Percentiles rank a stretch among this genome's conserved stretches.
phyloP scores from a whole-genome alignment of 2,888 invertebrate species.

The Phalangium opilio region DNA sequence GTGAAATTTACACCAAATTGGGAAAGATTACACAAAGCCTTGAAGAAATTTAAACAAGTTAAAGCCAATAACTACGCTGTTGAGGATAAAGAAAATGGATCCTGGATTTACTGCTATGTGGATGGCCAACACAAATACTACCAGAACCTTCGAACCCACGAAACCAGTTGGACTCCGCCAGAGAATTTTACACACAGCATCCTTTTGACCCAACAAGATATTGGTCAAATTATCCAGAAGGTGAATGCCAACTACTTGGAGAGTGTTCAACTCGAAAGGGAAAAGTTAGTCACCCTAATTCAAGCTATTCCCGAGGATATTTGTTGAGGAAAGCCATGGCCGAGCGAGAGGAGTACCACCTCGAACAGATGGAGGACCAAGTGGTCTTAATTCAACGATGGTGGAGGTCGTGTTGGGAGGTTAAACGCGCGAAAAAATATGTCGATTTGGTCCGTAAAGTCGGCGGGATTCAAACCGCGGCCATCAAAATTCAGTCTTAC shows the following conservation, averaged over 20 bases:
- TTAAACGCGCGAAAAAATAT: slow-evolving; percentile 13
- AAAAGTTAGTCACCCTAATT: slow-evolving; percentile 36
- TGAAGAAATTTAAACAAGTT: slow-evolving; percentile 1
- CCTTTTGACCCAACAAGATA: slow-evolving; percentile 2
- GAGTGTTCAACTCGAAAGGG: slow-evolving; percentile 23
- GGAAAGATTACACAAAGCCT: not conserved
- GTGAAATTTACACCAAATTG: not conserved
- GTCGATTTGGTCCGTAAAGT: too few species aligned
- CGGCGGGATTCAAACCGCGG: slow-evolving; percentile 21
- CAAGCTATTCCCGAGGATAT: slow-evolving; percentile 48
- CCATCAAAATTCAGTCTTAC: slow-evolving; percentile 27
- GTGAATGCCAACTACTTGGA: too few species aligned
- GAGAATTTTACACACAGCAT: slow-evolving; percentile 28
- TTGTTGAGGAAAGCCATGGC: slow-evolving; percentile 38
- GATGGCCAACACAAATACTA: slow-evolving; percentile 39
- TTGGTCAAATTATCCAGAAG: slow-evolving; percentile 1
- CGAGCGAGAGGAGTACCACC: slow-evolving; percentile 23
- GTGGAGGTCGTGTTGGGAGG: slow-evolving; percentile 40
- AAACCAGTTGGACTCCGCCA: slow-evolving; percentile 40
- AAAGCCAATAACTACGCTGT: not conserved
- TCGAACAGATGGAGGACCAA: slow-evolving; percentile 25
- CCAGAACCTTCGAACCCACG: slow-evolving; percentile 39
- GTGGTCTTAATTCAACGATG: slow-evolving; percentile 40
- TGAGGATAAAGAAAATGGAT: slow-evolving; percentile 33
- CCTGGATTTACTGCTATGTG: slow-evolving; percentile 40